A percentile compares a stretch with the other conserved stretches of the same genome.
Conservation (phyloP, 2,113 vertebrate genomes). For the Vidua chalybeata region DNA sequence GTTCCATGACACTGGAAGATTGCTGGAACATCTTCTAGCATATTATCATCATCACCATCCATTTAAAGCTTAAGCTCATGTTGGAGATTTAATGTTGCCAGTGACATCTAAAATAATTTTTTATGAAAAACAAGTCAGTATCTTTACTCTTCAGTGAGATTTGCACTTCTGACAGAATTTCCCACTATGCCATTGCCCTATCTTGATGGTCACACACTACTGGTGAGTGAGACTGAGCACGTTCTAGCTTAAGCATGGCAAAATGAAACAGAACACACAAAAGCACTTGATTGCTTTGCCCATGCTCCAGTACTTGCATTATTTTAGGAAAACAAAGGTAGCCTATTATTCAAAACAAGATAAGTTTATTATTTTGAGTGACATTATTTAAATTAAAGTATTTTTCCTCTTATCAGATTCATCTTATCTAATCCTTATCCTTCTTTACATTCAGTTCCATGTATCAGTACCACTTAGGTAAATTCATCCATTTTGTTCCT, state of each 20-base stretch:
- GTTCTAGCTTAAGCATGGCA: not conserved
- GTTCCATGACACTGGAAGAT: not conserved
- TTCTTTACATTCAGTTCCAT: not conserved
- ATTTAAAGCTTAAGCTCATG: not conserved
- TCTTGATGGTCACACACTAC: not conserved
- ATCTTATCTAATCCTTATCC: not conserved
- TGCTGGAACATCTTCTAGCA: not conserved
- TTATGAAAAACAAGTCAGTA: not conserved
- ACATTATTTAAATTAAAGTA: not conserved
- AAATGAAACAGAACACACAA: not conserved
- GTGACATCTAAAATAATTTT: not conserved
- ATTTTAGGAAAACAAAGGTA: conserved; percentile 19
- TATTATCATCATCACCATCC: not conserved
- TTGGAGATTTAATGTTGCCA: not conserved
- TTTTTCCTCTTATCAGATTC: not conserved
- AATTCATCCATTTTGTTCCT: not conserved
- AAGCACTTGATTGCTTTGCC: not conserved
- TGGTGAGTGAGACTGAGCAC: not conserved
- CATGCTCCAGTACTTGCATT: not conserved
- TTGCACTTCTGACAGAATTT: not conserved
- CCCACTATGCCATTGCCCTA: not conserved
- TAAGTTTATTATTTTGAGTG: not conserved
- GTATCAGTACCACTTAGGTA: not conserved
- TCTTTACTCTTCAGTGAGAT: not conserved
- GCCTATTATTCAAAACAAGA: not conserved